Evolutionary conservation across 2,113 vertebrate genomes (phyloP).

Genomic region (Limnothrissa miodon): DNA sequence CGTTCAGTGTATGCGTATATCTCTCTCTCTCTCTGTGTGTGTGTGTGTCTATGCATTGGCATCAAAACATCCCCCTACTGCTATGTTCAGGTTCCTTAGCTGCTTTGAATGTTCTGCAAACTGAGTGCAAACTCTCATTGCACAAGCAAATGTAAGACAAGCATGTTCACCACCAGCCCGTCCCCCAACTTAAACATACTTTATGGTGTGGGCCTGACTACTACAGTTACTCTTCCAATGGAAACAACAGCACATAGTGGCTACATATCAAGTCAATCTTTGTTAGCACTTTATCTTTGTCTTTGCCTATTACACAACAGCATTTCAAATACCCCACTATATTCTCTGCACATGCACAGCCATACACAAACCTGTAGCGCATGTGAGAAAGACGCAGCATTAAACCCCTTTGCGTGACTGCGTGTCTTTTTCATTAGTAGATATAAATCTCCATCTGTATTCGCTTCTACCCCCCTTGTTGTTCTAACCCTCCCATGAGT

Average conservation of each 20-base stretch:
- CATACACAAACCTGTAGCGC: background rate
- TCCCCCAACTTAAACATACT: too few relatives aligned
- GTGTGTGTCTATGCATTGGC: background rate
- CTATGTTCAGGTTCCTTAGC: background rate
- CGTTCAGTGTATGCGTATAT: background rate
- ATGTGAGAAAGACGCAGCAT: background rate
- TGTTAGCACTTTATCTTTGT: background rate
- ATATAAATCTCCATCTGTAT: background rate
- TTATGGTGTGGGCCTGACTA: too few relatives aligned
- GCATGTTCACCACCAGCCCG: too few relatives aligned
- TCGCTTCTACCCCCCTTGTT: background rate
- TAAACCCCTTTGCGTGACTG: background rate
- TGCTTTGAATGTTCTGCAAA: background rate
- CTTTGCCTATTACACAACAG: background rate
- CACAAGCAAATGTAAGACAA: too few relatives aligned
- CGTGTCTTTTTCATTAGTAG: background rate
- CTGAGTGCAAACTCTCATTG: background rate
- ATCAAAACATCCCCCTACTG: background rate
- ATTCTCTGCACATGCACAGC: background rate
- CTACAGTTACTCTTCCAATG: background rate
- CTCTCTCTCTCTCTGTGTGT: too few relatives aligned
- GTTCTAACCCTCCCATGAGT: background rate
- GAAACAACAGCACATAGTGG: background rate
- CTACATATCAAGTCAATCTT: background rate
- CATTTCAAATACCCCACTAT: background rate